Base-by-base conservation (phyloP, 2,113 vertebrate genomes). In the Syngnathus floridae region DNA sequence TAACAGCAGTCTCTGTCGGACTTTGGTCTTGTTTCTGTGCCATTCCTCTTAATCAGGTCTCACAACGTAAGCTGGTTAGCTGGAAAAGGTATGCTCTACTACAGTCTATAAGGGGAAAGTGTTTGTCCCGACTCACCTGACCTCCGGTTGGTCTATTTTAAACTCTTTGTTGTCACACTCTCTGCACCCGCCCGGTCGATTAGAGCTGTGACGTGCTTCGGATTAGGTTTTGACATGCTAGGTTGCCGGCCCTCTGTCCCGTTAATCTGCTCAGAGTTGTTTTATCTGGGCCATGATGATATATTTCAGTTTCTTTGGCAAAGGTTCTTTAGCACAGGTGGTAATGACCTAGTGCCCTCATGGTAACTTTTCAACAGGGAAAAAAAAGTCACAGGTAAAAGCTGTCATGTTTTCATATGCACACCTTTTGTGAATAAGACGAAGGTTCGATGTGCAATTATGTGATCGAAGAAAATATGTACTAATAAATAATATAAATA, bases 221-320 rank as follows among this genome's bases (percentile, higher is more conserved):
- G 87, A 87, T 88, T 85, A 88, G 84, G 85, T 78, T 85, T 80
- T 79, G 67, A 66, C 56, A 31, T 67, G 51, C 65, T 64, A 67
- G 71, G 71, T 73, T 62, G 80, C 38, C 40, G 57, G 7, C 57
- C 45, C 48, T 80, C 63, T 68, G 52, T 71, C 69, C 4, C 26
- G 54, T 75, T 71, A 79, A 74, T 76, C 79, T 58, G 43, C 62
- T 68, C 62, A 22, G 62, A 36, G 54, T 72, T 71, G 36, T 73
- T 67, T 79, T 71, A 79, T 1, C 19, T 5, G 70, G 62, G 59
- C 43, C 22, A 1, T 37, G 19, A 31, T 48, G 65, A 76, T 66
- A 75, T 73, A 64, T 57, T 36, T 37, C 59, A 40, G 72, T 64
- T 65, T 67, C 77, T 65, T 43, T 72, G 72, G 63, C 64, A 70